Conservation (phyloP, 2,888 invertebrate species). For the Dryocosmus kuriphilus region DNA sequence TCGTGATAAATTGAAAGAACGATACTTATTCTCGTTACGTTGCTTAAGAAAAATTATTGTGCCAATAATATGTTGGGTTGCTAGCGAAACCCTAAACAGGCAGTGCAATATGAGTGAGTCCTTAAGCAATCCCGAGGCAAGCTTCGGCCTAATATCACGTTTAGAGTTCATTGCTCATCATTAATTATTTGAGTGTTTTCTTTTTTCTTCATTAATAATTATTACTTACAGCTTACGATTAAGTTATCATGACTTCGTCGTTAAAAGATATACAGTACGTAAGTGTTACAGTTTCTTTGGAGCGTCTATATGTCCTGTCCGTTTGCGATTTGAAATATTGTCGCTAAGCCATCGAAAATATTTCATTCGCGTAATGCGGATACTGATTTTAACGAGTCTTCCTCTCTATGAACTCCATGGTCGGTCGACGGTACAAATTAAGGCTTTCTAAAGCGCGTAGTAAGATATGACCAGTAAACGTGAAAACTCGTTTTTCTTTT, state of each 20-base stretch:
- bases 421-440: not conserved
- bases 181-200: conserved; percentile 64
- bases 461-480: conserved; percentile 23
- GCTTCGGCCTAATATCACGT: conserved; percentile 78
- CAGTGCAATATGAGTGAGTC: conserved; percentile 77
- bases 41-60: conserved; percentile 78
- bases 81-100: conserved; percentile 78
- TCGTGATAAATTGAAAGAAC: conserved; percentile 53
- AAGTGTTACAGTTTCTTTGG: conserved; percentile 75
- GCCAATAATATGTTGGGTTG: conserved; percentile 77
- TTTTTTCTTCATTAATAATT: conserved; percentile 63
- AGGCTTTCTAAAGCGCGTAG: not conserved
- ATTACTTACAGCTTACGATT: conserved; percentile 73
- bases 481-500: conserved; percentile 16
- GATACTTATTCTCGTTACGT: conserved; percentile 63
- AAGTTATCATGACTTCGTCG: conserved; percentile 66
- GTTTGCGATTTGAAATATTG: conserved; percentile 46
- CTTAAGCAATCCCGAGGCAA: conserved; percentile 78
- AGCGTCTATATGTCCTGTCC: conserved; percentile 61
- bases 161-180: conserved; percentile 77
- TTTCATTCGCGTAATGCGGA: conserved; percentile 36
- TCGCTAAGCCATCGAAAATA: conserved; percentile 56
- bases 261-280: conserved; percentile 72
- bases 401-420: too few relatives aligned
- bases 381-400: conserved; percentile 21